phyloP scores from a whole-genome alignment of 2,797 vertebrate species.

The Sternarchorhynchus goeldii region DNA sequence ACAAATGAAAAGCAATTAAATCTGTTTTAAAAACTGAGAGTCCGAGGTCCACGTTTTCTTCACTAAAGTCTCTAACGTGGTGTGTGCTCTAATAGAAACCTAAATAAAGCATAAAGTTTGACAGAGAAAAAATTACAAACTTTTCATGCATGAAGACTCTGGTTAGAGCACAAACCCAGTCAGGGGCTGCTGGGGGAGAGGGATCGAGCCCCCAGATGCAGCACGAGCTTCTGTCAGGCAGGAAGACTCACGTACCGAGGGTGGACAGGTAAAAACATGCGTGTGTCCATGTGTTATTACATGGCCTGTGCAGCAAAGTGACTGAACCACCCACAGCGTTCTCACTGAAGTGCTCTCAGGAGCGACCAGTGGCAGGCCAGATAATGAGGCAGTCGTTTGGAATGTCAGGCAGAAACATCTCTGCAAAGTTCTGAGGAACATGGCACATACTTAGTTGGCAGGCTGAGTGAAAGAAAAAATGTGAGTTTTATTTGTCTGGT shows the following conservation, averaged over 20 bases:
- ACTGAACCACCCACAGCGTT: neutral
- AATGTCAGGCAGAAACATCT: slow-evolving; percentile 13
- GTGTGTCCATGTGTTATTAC: slow-evolving; percentile 1
- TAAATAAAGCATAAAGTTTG: slow-evolving; percentile 2
- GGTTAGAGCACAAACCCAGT: slow-evolving; percentile 71
- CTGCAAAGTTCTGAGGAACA: neutral
- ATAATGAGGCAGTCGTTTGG: neutral
- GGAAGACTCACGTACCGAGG: slow-evolving; percentile 3
- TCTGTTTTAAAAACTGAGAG: neutral
- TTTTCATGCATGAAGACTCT: slow-evolving; percentile 73
- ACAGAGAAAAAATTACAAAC: slow-evolving; percentile 49
- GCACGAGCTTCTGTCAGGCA: slow-evolving; percentile 46
- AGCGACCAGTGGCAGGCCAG: neutral
- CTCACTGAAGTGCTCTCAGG: slow-evolving; percentile 4
- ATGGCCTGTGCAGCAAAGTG: neutral
- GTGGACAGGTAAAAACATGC: slow-evolving; percentile 8
- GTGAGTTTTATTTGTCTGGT: neutral
- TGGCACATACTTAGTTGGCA: slow-evolving; percentile 22
- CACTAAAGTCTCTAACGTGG: neutral
- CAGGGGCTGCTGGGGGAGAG: slow-evolving; percentile 69
- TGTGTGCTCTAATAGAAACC: neutral
- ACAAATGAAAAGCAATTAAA: slow-evolving; percentile 12
- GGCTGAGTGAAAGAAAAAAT: neutral
- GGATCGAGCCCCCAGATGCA: slow-evolving; percentile 59
- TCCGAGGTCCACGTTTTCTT: neutral